phyloP scores from a whole-genome alignment of 2,113 vertebrate genomes.

The Myotis yumanensis region DNA sequence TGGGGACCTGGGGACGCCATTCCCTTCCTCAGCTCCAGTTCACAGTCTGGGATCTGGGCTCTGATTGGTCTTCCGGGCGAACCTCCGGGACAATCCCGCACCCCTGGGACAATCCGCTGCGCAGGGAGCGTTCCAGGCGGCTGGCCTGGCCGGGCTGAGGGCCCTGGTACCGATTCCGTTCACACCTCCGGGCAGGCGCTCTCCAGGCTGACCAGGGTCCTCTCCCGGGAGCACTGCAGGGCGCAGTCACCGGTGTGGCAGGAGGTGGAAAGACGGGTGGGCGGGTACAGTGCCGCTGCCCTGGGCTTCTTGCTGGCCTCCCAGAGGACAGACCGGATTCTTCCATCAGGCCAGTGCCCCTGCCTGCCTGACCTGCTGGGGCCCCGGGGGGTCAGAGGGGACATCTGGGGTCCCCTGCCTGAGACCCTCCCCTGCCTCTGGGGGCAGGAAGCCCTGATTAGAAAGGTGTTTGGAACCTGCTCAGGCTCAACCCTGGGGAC shows the following conservation, averaged over 20 bases:
- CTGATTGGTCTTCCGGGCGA: neutral
- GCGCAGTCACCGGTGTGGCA: neutral
- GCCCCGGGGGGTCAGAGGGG: neutral
- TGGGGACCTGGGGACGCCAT: no score
- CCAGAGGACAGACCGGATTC: neutral
- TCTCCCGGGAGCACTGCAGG: neutral
- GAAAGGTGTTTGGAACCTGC: neutral
- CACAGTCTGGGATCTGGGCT: neutral
- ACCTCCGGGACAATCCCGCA: neutral
- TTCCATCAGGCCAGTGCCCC: neutral
- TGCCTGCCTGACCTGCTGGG: neutral
- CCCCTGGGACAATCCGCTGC: no score
- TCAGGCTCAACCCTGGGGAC: neutral
- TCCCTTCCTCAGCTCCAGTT: no score
- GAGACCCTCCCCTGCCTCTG: neutral
- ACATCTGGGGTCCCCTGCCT: neutral
- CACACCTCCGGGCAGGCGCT: fast-evolving
- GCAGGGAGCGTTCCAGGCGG: fast-evolving
- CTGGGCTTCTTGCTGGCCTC: neutral
- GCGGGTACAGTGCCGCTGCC: neutral
- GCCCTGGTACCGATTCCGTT: no score
- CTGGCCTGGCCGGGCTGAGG: no score
- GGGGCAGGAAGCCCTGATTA: neutral
- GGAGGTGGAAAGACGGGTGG: neutral
- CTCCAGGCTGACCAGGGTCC: fast-evolving